phyloP scores from a whole-genome alignment of 2,888 invertebrate genomes.

The Germaria angustata region DNA sequence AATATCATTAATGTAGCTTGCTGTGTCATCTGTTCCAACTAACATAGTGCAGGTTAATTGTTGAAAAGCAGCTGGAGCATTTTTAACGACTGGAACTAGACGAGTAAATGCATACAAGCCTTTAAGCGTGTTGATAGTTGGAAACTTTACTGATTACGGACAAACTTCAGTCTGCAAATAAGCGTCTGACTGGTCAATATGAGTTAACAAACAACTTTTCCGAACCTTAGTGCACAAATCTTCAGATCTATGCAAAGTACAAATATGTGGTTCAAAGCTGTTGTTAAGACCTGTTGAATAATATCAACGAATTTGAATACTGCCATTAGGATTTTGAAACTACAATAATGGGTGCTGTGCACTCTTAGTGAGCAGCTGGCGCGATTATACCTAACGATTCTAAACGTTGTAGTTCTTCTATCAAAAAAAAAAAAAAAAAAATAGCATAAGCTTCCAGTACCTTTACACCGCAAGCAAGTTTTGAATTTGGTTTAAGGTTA shows the following conservation, averaged over 20 bases:
- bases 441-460: conserved; percentile 63
- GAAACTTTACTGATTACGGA: no score
- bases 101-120: no score
- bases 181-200: background rate
- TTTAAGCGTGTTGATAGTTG: no score
- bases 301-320: conserved; percentile 31
- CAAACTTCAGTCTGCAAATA: no score
- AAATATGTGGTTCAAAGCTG: background rate
- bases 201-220: no score
- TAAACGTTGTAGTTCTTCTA: conserved; percentile 42
- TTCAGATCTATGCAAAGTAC: background rate
- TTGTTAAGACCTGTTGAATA: background rate
- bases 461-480: conserved; percentile 38
- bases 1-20: no score
- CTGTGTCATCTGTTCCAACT: no score
- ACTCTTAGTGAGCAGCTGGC: conserved; percentile 51
- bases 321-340: conserved; percentile 16
- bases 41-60: no score
- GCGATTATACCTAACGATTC: conserved; percentile 48
- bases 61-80: no score
- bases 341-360: conserved; percentile 11
- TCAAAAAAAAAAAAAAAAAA: conserved; percentile 34
- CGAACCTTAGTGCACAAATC: background rate
- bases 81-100: no score
- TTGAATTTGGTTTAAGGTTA: background rate